These are phyloP conservation scores for Rhinolophus sinicus DNA, from an alignment of 2,113 vertebrate genomes.

Conservation along the genomic window DNA sequence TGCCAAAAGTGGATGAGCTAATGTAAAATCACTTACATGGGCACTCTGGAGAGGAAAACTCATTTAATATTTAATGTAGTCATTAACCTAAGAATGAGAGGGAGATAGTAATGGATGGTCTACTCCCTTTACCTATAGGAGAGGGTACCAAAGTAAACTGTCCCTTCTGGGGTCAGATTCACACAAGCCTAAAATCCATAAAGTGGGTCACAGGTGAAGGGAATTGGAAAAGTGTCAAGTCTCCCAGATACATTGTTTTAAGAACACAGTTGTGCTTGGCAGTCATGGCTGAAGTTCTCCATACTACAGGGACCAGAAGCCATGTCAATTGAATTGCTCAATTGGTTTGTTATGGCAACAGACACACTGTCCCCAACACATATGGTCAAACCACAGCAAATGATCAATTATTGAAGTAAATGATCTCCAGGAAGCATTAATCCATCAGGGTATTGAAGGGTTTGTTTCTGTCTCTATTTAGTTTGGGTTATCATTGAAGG, in stretches of 20 bases:
- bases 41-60: constrained; percentile 84
- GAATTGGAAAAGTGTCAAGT: constrained; percentile 75
- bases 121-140: constrained; percentile 81
- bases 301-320: background rate
- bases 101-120: constrained; percentile 84
- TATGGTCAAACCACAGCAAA: constrained; percentile 78
- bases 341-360: constrained; percentile 85
- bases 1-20: constrained; percentile 86
- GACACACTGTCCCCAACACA: constrained; percentile 70
- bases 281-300: constrained; percentile 54
- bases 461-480: constrained; percentile 62
- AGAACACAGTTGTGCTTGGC: constrained; percentile 59
- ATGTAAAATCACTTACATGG: constrained; percentile 87
- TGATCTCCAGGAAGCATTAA: constrained; percentile 71
- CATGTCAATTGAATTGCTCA: constrained; percentile 76
- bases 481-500: constrained; percentile 39
- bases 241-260: constrained; percentile 61
- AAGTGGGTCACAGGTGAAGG: constrained; percentile 83
- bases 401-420: constrained; percentile 86
- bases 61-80: constrained; percentile 88
- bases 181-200: constrained; percentile 79
- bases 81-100: constrained; percentile 86
- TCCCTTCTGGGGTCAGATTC: constrained; percentile 81
- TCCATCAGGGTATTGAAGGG: constrained; percentile 61
- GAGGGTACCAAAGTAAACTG: constrained; percentile 74